Conservation (phyloP, 2,113 vertebrate species). For the Trematomus loennbergii region DNA sequence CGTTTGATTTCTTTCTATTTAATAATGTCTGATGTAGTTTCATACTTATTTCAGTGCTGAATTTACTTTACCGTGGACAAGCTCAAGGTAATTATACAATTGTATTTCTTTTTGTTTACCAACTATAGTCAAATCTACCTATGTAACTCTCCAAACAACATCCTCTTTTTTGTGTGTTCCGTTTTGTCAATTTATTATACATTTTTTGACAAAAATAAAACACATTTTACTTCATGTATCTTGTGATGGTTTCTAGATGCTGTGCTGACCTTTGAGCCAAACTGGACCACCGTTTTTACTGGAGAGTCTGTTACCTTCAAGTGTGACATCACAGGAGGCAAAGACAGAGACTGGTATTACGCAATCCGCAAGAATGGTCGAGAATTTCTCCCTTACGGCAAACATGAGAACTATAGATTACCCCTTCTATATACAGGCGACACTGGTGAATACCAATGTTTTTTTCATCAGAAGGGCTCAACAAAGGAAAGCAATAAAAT, state of each 20-base stretch:
- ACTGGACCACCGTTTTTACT: slow-evolving; percentile 4
- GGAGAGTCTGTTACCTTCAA: neutral
- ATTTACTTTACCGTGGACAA: neutral
- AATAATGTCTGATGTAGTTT: too few species aligned
- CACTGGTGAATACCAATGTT: too few species aligned
- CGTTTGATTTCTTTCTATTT: too few species aligned
- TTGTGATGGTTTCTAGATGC: neutral
- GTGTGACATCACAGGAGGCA: neutral
- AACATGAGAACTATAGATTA: accelerated
- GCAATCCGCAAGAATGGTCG: accelerated
- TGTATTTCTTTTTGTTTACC: neutral
- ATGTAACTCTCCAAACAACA: neutral
- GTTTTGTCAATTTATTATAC: neutral
- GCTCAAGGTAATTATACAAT: slow-evolving; percentile 8
- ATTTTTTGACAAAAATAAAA: neutral
- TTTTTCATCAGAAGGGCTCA: too few species aligned
- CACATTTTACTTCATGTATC: neutral
- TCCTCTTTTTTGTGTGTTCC: neutral
- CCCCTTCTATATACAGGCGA: accelerated
- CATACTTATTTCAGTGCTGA: slow-evolving; percentile 4
- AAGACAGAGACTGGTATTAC: neutral
- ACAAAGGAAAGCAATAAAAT: too few species aligned
- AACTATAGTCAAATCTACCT: neutral
- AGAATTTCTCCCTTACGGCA: accelerated
- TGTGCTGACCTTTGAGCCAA: slow-evolving; percentile 11